Evolutionary conservation across 2,113 vertebrate species (phyloP).

Genomic region (Eptesicus fuscus): DNA sequence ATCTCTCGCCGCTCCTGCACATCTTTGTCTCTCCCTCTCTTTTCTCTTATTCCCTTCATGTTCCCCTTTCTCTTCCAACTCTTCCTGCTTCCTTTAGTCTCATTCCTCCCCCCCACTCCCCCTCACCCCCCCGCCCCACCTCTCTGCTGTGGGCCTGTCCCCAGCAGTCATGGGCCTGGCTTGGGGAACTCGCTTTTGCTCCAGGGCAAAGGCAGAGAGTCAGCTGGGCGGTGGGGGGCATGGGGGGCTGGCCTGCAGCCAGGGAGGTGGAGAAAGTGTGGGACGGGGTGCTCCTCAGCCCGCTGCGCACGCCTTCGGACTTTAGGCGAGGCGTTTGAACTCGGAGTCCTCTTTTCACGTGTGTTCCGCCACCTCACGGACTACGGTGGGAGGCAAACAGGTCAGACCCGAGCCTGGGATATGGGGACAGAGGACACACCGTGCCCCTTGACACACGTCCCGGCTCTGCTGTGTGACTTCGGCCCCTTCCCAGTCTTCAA

Average conservation of each 20-base stretch:
- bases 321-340: background rate
- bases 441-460: background rate
- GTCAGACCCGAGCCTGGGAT: background rate
- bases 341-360: background rate
- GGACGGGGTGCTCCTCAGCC: background rate
- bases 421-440: background rate
- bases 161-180: background rate
- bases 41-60: background rate
- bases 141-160: background rate
- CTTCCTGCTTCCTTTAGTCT: background rate
- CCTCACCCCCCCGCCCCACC: accelerated
- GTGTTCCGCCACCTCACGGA: background rate
- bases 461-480: background rate
- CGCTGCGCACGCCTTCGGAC: accelerated
- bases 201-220: background rate
- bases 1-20: no score
- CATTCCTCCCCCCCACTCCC: background rate
- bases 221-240: no score
- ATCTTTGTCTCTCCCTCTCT: background rate
- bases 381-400: background rate
- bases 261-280: background rate
- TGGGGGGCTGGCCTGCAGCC: background rate
- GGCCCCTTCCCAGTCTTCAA: background rate
- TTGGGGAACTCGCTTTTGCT: background rate
- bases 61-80: background rate